Evolutionary conservation across 2,113 vertebrate species (phyloP).

Genomic region (Ceyx melanurus): DNA sequence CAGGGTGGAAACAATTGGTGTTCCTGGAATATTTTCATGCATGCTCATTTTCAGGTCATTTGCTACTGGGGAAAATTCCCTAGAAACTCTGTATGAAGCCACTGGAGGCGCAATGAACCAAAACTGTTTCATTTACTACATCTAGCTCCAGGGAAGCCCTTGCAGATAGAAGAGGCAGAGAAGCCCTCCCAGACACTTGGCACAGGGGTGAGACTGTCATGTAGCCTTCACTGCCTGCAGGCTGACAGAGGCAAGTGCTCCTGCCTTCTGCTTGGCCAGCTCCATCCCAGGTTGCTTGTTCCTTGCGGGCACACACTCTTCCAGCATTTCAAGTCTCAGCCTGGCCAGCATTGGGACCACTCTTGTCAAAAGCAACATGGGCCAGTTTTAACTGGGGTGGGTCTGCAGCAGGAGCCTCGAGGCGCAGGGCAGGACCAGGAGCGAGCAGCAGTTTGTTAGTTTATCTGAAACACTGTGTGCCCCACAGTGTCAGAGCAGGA

Average conservation of each 20-base stretch:
- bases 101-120: neutral
- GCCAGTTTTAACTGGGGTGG: no score
- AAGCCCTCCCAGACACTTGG: neutral
- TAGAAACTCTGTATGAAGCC: neutral
- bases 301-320: neutral
- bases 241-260: neutral
- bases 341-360: no score
- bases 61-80: neutral
- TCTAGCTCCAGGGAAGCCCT: neutral
- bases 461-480: neutral
- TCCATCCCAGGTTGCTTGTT: neutral
- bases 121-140: neutral
- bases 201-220: neutral
- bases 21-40: neutral
- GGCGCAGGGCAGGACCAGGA: no score
- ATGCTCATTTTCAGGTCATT: neutral
- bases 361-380: no score
- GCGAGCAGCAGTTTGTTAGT: no score
- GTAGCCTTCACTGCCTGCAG: neutral
- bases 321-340: no score
- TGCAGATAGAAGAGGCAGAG: neutral
- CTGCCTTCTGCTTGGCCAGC: neutral
- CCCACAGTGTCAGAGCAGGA: neutral
- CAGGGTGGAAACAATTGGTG: neutral
- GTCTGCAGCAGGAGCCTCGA: no score